Evolutionary conservation across 1,140 invertebrate species (phyloP).

Genomic region (Drosophila littoralis): DNA sequence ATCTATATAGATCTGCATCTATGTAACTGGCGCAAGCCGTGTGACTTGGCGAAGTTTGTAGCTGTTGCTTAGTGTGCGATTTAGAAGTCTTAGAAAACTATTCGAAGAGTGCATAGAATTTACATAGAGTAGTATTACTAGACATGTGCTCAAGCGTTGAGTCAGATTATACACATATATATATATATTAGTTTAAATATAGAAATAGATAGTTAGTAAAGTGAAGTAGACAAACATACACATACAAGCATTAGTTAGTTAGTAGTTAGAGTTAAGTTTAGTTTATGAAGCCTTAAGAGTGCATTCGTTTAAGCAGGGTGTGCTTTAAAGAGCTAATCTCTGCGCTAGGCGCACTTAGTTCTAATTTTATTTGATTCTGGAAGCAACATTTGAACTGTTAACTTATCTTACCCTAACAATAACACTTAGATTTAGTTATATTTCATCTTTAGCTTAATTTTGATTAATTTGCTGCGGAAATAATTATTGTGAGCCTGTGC

Average conservation of each 20-base stretch:
- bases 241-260: conserved; percentile 48
- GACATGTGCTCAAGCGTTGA: conserved; percentile 38
- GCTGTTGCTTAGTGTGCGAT: conserved; percentile 39
- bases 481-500: conserved; percentile 70
- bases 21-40: conserved; percentile 25
- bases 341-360: conserved; percentile 23
- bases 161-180: conserved; percentile 28
- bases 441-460: conserved; percentile 37
- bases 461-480: conserved; percentile 42
- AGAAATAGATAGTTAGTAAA: conserved; percentile 29
- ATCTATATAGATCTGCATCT: conserved; percentile 8
- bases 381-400: conserved; percentile 17
- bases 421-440: conserved; percentile 19
- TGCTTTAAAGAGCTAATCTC: conserved; percentile 20
- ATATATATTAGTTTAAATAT: conserved; percentile 29
- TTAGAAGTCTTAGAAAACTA: conserved; percentile 33
- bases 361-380: conserved; percentile 23
- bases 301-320: conserved; percentile 39
- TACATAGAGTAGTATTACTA: conserved; percentile 22
- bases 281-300: conserved; percentile 33
- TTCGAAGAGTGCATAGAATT: conserved; percentile 41
- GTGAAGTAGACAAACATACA: conserved; percentile 49
- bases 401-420: conserved; percentile 28
- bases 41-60: conserved; percentile 29
- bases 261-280: conserved; percentile 4